Evolutionary conservation across 2,797 vertebrate genomes (phyloP), one percentile per base, ranked within the genome.

Genomic region (Siniperca scherzeri): DNA sequence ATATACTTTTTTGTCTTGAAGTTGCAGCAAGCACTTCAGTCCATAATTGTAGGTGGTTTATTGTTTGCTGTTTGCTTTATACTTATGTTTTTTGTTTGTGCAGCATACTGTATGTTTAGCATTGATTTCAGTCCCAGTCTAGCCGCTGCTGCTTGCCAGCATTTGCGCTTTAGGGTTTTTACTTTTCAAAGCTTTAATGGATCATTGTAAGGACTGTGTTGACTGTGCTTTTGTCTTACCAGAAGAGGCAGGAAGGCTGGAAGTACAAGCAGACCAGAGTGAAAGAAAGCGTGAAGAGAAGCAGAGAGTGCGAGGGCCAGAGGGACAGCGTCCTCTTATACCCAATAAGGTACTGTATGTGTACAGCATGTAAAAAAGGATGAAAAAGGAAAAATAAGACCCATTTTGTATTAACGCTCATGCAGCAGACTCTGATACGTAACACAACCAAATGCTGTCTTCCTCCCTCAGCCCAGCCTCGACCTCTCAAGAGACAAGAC

Each of bases 181-280:
- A n/a, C 7, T 60, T 60, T 42, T 40, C 38, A 71, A 25, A 55
- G 38, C 57, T 76, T 27, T 65, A 19, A 48, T 13, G 7, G 22
- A 56, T 70, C 9, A 19, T 46, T 19, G 21, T 61, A 3, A 57
- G 0, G 22, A 40, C 13, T 68, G 13, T 68, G 22, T 66, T 55
- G 21, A 13, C 68, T 59, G 52, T 67, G 27, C 81, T 67, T 85
- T 19, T 88, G 9, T 84, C 42, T 86, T 57, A 9, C 40, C 86
- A 93, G 95, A 95, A 38, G 95, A 94, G 80, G 86, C 91, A 48
- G 93, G 87, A 36, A 73, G 83, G 83, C 79, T 61, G 61, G 91
- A 87, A 70, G 85, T 59, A 74, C 91, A 92, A 64, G 89, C 82
- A 8, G 91, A 94, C 48, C 90, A 88, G 50, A 80, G 56, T 33